Evolutionary conservation across 1,140 invertebrate genomes (phyloP), one percentile per base, ranked within the genome.

Genomic region (Aphelenchoides fujianensis): DNA sequence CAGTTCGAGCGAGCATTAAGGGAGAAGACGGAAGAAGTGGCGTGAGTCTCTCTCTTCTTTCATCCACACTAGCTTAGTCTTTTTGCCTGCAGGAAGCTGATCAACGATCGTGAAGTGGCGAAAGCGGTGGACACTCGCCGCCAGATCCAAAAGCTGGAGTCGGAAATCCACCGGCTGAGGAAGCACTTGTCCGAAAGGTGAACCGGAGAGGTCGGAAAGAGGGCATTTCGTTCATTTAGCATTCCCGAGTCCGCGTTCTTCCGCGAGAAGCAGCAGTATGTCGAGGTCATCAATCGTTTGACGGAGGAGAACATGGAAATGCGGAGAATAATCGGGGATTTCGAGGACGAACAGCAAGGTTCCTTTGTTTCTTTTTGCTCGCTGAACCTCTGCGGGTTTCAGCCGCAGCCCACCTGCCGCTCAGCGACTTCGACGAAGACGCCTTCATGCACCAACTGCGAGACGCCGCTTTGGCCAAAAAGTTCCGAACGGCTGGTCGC

Each of bases 301-400:
- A 79, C 75, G 9, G 75, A 76, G 30, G 75, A 76, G 41, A 76
- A 76, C 52, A 76, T 76, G 70, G 53, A 80, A 23, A 19, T 76
- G 55, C 37, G 75, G 30, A 36, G 37, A 31, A 57, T 76, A 9
- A 68, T 76, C 59, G 75, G 77, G 32, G 34, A 75, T 12, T 75
- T 62, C 48, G 72, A 76, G 57, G 48, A 27, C 27, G 57, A 68
- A 70, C 61, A 69, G 30, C 12, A 16, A 70, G 67, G 67, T 69
- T 2, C n/a, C n/a, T n/a, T n/a, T n/a, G n/a, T n/a, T n/a, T n/a
- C n/a, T n/a, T n/a, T n/a, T n/a, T n/a, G 53, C n/a, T n/a, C n/a
- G n/a, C n/a, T n/a, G n/a, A n/a, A n/a, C n/a, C n/a, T n/a, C n/a
- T n/a, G n/a, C n/a, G n/a, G n/a, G n/a, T n/a, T n/a, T n/a, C n/a